Percentiles rank a stretch among this genome's conserved stretches.
Evolutionary conservation across 2,797 vertebrate genomes (phyloP).

Genomic region (Anguilla pacifica): DNA sequence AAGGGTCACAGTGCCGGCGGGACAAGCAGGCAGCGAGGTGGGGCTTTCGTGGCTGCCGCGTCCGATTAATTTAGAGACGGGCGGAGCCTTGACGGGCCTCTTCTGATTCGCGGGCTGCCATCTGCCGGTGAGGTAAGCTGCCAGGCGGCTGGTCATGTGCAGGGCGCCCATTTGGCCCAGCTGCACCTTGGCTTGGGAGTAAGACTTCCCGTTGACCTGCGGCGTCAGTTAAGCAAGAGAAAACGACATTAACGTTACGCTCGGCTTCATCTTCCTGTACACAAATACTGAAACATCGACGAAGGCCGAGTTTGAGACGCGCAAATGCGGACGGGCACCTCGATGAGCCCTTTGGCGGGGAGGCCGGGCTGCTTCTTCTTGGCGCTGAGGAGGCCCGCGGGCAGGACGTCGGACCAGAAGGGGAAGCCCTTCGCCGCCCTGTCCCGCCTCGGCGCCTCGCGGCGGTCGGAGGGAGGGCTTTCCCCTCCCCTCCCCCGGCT

Average conservation of each 20-base stretch:
- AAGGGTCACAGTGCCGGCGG: not conserved
- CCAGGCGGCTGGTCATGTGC: conserved; percentile 90
- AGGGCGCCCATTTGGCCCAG: conserved; percentile 92
- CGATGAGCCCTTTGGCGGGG: conserved; percentile 56
- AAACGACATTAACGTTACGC: not conserved
- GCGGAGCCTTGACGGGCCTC: conserved; percentile 67
- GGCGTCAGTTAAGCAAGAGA: not conserved
- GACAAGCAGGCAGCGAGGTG: not conserved
- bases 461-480: not conserved
- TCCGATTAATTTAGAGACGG: conserved; percentile 46
- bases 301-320: not conserved
- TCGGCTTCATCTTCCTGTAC: not conserved
- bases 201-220: conserved; percentile 91
- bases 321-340: conserved; percentile 53
- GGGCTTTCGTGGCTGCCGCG: not conserved
- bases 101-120: conserved; percentile 72
- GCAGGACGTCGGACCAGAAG: conserved; percentile 75
- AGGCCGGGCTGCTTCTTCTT: conserved; percentile 60
- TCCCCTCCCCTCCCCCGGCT: conserved; percentile 20
- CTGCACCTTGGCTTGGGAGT: conserved; percentile 86
- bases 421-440: conserved; percentile 73
- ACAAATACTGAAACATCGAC: not conserved
- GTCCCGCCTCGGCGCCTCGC: conserved; percentile 66
- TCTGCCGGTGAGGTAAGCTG: conserved; percentile 87
- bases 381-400: conserved; percentile 80